Evolutionary conservation across 2,888 invertebrate genomes (phyloP), one percentile per base, ranked within the genome.

Genomic region (Drosophila eohydei): DNA sequence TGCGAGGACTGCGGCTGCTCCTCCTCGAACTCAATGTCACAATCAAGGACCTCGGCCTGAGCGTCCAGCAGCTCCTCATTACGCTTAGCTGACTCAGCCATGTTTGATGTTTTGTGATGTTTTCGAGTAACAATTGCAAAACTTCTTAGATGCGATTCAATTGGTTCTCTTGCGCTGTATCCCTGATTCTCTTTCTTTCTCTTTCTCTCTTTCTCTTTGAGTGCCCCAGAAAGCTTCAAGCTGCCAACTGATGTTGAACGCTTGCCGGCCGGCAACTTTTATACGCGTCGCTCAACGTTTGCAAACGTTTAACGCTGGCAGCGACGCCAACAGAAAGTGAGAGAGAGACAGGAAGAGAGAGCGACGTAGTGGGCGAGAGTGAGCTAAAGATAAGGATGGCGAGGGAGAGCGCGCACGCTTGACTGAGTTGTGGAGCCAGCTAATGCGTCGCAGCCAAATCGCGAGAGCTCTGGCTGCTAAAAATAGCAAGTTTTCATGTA

Each of bases 191-290:
- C 9, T 30, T 34, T 28, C 28, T 50, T 12, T 7, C 44, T 28
- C 16, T 14, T 21, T 14, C 14, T 5, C 28, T 41, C 38, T 57
- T 11, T 14, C 34, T 54, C 32, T 46, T 36, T 64, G 26, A 36
- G 36, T 52, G 21, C n/a, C 51, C 48, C 28, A 48, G 71, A 64
- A 71, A 75, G 83, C 72, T 54, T 43, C 61, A 51, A 77, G 67
- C 71, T 67, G 59, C 55, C 40, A 57, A 89, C 87, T 90, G 81
- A 74, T 82, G 71, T 50, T 63, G 55, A 40, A 32, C 54, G 55
- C 51, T 71, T 11, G 72, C 81, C 87, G 80, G 84, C 76, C 71
- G 80, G 81, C 77, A 75, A 55, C 87, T 88, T 88, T 90, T 88
- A 88, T 88, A 88, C 71, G 51, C 71, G 58, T 21, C 46, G 44